Evolutionary conservation across 1,140 invertebrate genomes (phyloP), one percentile per base, ranked within the genome.

Genomic region (Drosophila guanche): DNA sequence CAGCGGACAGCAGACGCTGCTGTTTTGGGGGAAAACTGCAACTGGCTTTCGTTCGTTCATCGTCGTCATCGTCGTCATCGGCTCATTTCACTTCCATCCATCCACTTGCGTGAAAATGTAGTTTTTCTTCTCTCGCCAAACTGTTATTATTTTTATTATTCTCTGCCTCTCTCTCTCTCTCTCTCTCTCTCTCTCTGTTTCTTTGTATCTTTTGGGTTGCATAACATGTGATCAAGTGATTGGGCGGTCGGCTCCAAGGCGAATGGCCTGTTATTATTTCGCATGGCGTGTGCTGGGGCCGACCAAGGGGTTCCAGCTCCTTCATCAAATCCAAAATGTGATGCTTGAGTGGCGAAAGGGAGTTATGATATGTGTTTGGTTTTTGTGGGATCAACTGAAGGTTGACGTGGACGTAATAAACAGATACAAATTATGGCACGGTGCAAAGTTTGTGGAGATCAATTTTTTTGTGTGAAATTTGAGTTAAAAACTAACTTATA

Each of bases 101-200:
- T 56, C 62, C 48, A 47, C 50, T 65, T 75, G 81, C 81, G 60
- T 85, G 79, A 81, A 85, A 85, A 86, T 81, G 71, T 65, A 86
- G 33, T 81, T 76, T 79, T 79, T 63, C 50, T 54, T 48, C 52
- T 48, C 50, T 46, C 25, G 51, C 23, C 65, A 53, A 76, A 67
- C 78, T 37, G 52, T 65, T 54, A 73, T 69, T 65, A 73, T 42
- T 63, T 56, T 60, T 71, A 48, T 71, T 37, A 61, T 60, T 69
- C 23, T 47, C 3, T 7, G 7, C 3, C 33, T 52, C 27, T 67
- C 57, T 45, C 48, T 43, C 14, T 20, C 40, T 47, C 48, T 52
- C 22, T 29, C 14, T 23, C n/a, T n/a, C 20, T 16, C 37, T 20
- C 1, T 68, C 51, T 48, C 41, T 40, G 56, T 29, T 5, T 23